These are phyloP conservation scores for Theonella swinhoei DNA, from an alignment of 37 sponge, comb jelly and placozoan genomes.

Conservation along the genomic window DNA sequence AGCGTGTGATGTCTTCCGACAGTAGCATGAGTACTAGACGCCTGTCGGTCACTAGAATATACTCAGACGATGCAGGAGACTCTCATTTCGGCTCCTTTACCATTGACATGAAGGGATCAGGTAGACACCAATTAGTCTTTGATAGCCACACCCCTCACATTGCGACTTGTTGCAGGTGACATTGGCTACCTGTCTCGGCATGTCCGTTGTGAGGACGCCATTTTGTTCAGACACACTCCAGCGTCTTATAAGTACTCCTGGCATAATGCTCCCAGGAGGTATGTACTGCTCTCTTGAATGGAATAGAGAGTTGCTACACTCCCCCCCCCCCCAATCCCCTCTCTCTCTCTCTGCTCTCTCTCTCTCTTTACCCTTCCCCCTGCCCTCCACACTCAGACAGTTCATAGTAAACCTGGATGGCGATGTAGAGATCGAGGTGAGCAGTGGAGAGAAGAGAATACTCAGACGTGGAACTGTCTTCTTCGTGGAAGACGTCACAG, in stretches of 20 bases:
- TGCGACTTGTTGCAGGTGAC: conserved; percentile 56
- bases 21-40: too few relatives aligned
- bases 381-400: too few relatives aligned
- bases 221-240: conserved; percentile 65
- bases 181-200: conserved; percentile 67
- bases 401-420: conserved; percentile 73
- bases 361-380: too few relatives aligned
- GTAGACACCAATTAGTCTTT: too few relatives aligned
- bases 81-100: conserved; percentile 54
- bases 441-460: conserved; percentile 67
- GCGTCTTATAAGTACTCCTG: conserved; percentile 58
- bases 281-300: too few relatives aligned
- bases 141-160: too few relatives aligned
- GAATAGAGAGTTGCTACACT: too few relatives aligned
- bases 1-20: too few relatives aligned
- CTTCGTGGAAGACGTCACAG: conserved; percentile 73
- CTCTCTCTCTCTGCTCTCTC: too few relatives aligned
- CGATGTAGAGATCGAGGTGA: conserved; percentile 59
- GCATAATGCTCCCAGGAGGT: conserved; percentile 67
- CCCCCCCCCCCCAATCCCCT: too few relatives aligned
- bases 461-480: conserved; percentile 71
- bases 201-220: conserved; percentile 27
- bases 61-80: conserved; percentile 57
- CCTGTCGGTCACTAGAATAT: conserved; percentile 51
- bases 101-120: conserved; percentile 50